Base-by-base conservation (phyloP, 1,140 invertebrate species). In the Drosophila albomicans region DNA sequence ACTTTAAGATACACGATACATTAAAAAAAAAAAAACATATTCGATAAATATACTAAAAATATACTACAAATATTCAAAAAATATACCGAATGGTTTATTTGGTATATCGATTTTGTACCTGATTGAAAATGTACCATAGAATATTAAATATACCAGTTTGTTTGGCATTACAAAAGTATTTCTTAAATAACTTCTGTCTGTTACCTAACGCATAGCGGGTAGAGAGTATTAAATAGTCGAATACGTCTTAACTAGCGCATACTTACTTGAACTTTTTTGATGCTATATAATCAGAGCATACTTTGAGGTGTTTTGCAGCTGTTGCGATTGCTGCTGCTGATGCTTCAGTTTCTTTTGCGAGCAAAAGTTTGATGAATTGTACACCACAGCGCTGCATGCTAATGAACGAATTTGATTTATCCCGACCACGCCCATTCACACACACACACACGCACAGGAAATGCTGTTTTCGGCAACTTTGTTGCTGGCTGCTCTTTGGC, bases 361-460 rank as follows among this genome's bases (percentile, higher is more conserved):
- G 30, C 65, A 35, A 78, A 82, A 82, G 51, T 78, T 87, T 88
- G 81, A 88, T 88, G 81, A 79, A 88, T 88, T 72, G 76, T 78
- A 49, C 52, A 68, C 20, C 63, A 51, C 56, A 49, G 64, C 15
- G 51, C 51, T 76, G 77, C 67, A 79, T 76, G 75, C 59, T 75
- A 85, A 86, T 85, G 75, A 87, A 86, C 64, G 51, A 62, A 79
- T 82, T 79, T 57, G 52, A 79, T 81, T 85, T 78, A 52, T 62
- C 48, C 35, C 16, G 32, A 46, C 71, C 71, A 84, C 64, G 32
- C 66, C 67, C 65, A 54, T 63, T 6, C 20, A 11, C 59, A 28
- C 5, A n/a, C 30, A 2, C 30, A 32, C 30, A 10, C 54, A 51
- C 48, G n/a, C 25, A 56, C 45, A 48, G 32, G 2, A 57, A 71